Evolutionary conservation across 1,140 invertebrate species (phyloP).

Genomic region (Meloidogyne hapla): DNA sequence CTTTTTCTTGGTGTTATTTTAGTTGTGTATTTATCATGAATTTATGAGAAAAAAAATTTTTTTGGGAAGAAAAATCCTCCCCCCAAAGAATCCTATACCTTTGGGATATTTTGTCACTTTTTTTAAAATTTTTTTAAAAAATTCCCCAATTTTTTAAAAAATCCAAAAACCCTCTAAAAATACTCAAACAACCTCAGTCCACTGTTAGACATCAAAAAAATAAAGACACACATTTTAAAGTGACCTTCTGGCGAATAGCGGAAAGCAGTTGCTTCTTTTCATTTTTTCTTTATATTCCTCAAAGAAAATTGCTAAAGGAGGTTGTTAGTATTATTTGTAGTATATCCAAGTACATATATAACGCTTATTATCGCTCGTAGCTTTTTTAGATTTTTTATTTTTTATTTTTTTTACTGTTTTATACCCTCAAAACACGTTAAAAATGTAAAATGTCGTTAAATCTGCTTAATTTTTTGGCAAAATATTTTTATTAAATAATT

Average conservation of each 20-base stretch:
- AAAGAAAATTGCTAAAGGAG: not conserved
- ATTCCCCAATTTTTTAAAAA: not conserved
- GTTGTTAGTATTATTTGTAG: not conserved
- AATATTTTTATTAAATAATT: not conserved
- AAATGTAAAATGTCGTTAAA: not conserved
- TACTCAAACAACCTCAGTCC: not conserved
- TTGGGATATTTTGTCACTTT: not conserved
- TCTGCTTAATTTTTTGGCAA: not conserved
- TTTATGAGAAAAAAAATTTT: no score
- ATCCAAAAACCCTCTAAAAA: not conserved
- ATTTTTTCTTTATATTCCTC: not conserved
- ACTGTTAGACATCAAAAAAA: not conserved
- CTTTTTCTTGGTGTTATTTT: no score
- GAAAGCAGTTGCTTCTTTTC: not conserved
- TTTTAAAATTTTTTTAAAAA: not conserved
- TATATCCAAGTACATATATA: not conserved
- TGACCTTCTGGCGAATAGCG: slow-evolving; percentile 1
- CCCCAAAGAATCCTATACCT: no score
- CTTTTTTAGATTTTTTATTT: not conserved
- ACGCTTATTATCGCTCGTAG: not conserved
- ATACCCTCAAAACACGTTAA: not conserved
- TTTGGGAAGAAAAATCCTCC: no score
- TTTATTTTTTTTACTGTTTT: not conserved
- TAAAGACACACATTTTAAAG: not conserved
- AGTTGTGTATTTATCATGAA: no score